Evolutionary conservation across 2,797 vertebrate species (phyloP), one percentile per base, ranked within the genome.

Genomic region (Coranthus polyacanthus): DNA sequence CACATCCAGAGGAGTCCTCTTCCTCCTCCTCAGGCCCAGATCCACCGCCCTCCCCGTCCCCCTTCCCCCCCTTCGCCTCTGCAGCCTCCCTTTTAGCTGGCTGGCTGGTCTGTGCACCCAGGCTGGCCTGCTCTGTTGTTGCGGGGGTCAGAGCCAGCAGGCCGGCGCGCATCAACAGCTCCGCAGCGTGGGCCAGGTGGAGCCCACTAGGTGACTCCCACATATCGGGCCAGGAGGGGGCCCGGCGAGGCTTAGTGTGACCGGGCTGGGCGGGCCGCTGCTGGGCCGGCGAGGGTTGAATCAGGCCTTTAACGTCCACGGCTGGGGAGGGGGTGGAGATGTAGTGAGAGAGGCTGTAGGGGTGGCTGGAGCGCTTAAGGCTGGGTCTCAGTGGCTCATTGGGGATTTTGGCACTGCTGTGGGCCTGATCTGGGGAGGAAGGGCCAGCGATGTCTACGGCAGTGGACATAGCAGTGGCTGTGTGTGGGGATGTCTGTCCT

Each of bases 361-460:
- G 89, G 72, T 92, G 91, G 83, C 53, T 90, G 80, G 97, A 98
- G 90, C 96, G 96, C 88, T 97, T 98, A 81, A 98, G 95, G 92
- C 95, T 98, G 88, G 97, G 97, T 87, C 96, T 97, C 89, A 98
- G 95, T 38, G 97, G 97, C 90, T 97, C 96, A 17, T 97, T 97
- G 93, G 97, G 97, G 93, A 98, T 98, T 86, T 97, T 97, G 34
- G 95, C 95, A 77, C 96, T 96, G 93, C 96, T 97, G 83, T 96
- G 94, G 78, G 96, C 94, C 90, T 98, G 96, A 1, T 95, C 94
- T 81, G 95, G 84, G 0, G 95, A 95, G 26, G 95, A 88, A 43
- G 95, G 92, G 58, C 94, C 84, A 61, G 95, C 95, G 45, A 90
- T 92, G 94, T 46, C 92, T 87, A 70, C 91, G 80, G 82, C 93